Evolutionary conservation across 2,113 vertebrate species (phyloP), one percentile per base, ranked within the genome.

Genomic region (Falcunculus frontatus): DNA sequence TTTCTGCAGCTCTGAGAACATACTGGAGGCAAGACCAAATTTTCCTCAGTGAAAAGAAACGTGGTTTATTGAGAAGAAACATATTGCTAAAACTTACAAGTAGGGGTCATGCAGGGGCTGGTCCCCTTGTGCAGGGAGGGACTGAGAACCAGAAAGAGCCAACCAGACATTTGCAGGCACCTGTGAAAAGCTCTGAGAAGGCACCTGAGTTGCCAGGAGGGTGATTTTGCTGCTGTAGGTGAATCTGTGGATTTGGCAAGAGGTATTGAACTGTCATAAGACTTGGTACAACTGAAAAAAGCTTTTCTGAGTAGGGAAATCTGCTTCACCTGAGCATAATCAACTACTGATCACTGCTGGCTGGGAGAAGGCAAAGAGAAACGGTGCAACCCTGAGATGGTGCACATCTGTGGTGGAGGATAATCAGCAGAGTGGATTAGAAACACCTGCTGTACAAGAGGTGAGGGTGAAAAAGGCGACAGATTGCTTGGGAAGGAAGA

Each of bases 251-350:
- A 2, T 47, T 74, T 60, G 42, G n/a, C 3, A 22, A 22, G 64
- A 39, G 13, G 6, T 30, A 0, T 1, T n/a, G 63, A 49, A 7
- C 17, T 47, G 52, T 81, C 35, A 4, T 1, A 14, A 72, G 33
- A 16, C 13, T 7, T 47, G 20, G 6, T 35, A 5, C 7, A 19
- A 6, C 10, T 32, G 3, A 7, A 85, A 85, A 79, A 30, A 19
- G n/a, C 13, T 14, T 81, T 77, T 74, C 12, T 55, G 73, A 8
- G 18, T 3, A 12, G 62, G 29, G 29, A 46, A 73, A 30, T 20
- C 11, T 16, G 0, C 12, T 46, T 62, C 8, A 8, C 13, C 18
- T 11, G 25, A 14, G 13, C 9, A 11, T 32, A 30, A 15, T 25
- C 15, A 47, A 4, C 27, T 64, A 3, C 33, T 7, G 5, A 5